These are phyloP conservation scores for Rattus rattus DNA, from an alignment of 2,113 vertebrate species.

Conservation along the genomic window DNA sequence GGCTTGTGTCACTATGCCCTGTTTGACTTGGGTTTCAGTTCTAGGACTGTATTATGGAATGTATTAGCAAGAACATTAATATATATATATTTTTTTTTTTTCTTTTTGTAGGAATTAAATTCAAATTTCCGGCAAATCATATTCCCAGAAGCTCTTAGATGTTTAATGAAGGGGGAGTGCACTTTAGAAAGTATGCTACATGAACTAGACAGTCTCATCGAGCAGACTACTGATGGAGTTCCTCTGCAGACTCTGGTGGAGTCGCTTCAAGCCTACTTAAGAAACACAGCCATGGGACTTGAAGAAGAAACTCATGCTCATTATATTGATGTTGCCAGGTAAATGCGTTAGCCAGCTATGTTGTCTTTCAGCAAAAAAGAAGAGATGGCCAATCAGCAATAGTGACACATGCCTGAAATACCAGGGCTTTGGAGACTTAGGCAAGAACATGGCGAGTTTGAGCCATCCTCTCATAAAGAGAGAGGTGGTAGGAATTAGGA, in stretches of 20 bases:
- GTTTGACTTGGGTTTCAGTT: slow-evolving; percentile 16
- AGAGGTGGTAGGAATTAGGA: neutral
- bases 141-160: slow-evolving; percentile 97
- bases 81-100: slow-evolving; percentile 46
- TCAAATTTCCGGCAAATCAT: slow-evolving; percentile 99
- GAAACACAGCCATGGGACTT: slow-evolving; percentile 91
- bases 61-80: slow-evolving; percentile 43
- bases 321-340: slow-evolving; percentile 96
- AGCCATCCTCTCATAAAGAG: neutral
- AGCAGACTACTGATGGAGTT: slow-evolving; percentile 95
- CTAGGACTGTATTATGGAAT: neutral
- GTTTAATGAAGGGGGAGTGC: slow-evolving; percentile 96
- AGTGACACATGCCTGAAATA: neutral
- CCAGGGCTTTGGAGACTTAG: neutral
- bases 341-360: slow-evolving; percentile 47
- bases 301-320: slow-evolving; percentile 93
- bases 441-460: neutral
- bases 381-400: neutral
- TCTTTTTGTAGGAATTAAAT: slow-evolving; percentile 93
- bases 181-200: slow-evolving; percentile 96
- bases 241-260: slow-evolving; percentile 93
- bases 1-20: neutral
- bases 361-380: neutral
- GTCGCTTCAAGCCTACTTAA: slow-evolving; percentile 92
- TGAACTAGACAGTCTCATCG: slow-evolving; percentile 95